A percentile compares a stretch with the other conserved stretches of the same genome.
phyloP scores from a whole-genome alignment of 1,140 invertebrate species.

The Capitella teleta region DNA sequence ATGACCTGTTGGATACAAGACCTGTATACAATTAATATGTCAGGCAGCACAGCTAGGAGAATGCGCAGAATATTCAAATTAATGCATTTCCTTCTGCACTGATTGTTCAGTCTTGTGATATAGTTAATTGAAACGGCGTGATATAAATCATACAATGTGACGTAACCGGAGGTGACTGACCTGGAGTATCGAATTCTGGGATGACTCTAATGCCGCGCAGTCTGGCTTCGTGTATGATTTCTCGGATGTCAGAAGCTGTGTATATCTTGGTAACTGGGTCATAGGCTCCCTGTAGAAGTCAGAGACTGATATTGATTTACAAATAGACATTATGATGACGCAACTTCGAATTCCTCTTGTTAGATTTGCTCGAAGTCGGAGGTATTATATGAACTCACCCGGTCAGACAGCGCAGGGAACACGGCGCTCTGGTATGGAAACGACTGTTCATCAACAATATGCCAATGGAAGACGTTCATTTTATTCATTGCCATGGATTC shows the following conservation, averaged over 20 bases:
- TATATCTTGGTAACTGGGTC: constrained; percentile 27
- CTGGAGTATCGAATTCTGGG: constrained; percentile 37
- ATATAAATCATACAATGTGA: neutral
- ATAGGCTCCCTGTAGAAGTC: constrained; percentile 31
- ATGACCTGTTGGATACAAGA: too few relatives aligned
- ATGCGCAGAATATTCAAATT: neutral
- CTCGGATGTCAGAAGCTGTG: constrained; percentile 28
- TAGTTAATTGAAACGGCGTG: neutral
- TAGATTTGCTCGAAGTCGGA: neutral
- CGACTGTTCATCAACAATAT: constrained; percentile 54
- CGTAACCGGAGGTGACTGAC: constrained; percentile 51
- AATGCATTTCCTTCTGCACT: neutral
- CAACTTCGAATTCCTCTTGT: neutral
- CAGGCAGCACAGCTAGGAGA: too few relatives aligned
- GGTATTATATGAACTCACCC: constrained; percentile 18
- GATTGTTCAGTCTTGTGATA: neutral
- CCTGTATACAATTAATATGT: too few relatives aligned
- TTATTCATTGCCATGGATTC: constrained; percentile 40
- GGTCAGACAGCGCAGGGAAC: constrained; percentile 45
- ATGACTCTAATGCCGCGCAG: constrained; percentile 40
- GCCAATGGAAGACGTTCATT: constrained; percentile 53
- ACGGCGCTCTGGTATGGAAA: constrained; percentile 50
- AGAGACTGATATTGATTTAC: too few relatives aligned
- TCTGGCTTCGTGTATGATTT: constrained; percentile 38
- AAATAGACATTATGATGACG: neutral